A percentile compares a stretch with the other conserved stretches of the same genome.
These are phyloP conservation scores for Anastrepha ludens DNA, from an alignment of 1,140 invertebrate genomes.

Conservation along the genomic window DNA sequence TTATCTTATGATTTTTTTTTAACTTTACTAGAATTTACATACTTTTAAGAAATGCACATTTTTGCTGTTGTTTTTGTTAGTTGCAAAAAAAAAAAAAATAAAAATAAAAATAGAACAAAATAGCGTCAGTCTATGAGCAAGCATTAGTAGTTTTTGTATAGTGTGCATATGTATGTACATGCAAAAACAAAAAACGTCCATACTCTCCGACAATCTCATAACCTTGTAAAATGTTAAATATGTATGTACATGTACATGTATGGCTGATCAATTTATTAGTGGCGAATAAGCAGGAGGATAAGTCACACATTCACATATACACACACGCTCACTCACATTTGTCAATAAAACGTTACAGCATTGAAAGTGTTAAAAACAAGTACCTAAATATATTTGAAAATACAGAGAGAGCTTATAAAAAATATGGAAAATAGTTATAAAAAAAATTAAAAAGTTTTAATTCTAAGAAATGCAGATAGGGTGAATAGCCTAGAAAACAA, in stretches of 20 bases:
- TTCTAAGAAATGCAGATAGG: background rate
- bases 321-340: background rate
- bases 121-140: background rate
- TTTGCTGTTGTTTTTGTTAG: background rate
- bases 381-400: slow-evolving; percentile 60
- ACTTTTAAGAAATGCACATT: background rate
- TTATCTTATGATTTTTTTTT: background rate
- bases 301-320: background rate
- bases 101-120: background rate
- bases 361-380: slow-evolving; percentile 32
- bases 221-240: slow-evolving; percentile 33
- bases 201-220: slow-evolving; percentile 49
- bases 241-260: background rate
- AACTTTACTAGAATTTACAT: too few relatives aligned
- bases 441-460: slow-evolving; percentile 53
- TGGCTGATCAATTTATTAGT: background rate
- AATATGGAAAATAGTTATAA: slow-evolving; percentile 54
- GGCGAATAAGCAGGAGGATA: background rate
- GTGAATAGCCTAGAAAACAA: background rate
- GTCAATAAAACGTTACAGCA: slow-evolving; percentile 55
- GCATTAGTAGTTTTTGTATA: background rate
- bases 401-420: slow-evolving; percentile 43
- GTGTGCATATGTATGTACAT: background rate
- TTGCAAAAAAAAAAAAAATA: background rate
- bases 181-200: background rate